Conservation (phyloP, 2,797 vertebrate genomes). For the Silurus aristotelis region DNA sequence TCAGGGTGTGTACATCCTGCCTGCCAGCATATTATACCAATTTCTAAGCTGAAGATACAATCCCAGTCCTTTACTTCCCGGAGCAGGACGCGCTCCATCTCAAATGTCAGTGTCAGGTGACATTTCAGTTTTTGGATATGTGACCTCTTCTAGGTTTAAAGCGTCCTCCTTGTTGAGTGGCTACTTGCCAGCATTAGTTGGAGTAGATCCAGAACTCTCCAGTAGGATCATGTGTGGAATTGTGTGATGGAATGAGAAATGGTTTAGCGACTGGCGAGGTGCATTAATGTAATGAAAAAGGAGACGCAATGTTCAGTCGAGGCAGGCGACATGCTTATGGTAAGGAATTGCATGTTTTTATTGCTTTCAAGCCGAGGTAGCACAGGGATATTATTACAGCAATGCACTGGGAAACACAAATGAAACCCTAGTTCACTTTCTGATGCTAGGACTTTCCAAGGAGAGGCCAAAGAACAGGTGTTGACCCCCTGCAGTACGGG, state of each 20-base stretch:
- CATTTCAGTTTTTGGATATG: conserved; percentile 49
- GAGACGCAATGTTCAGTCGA: conserved; percentile 23
- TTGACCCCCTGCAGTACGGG: conserved; percentile 70
- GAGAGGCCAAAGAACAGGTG: conserved; percentile 77
- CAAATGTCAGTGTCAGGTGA: conserved; percentile 57
- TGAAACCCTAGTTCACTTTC: conserved; percentile 68
- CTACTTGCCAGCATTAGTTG: conserved; percentile 34
- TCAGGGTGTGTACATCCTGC: conserved; percentile 42
- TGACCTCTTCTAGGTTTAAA: conserved; percentile 31
- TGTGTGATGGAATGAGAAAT: conserved; percentile 25
- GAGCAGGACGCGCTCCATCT: conserved; percentile 51
- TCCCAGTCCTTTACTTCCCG: conserved; percentile 51
- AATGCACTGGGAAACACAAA: conserved; percentile 48
- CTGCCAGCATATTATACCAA: conserved; percentile 51
- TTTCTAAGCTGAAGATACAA: conserved; percentile 50
- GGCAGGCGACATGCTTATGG: conserved; percentile 45
- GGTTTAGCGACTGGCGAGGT: conserved; percentile 37
- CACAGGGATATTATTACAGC: conserved; percentile 56
- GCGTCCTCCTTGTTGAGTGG: conserved; percentile 39
- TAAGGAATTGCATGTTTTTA: conserved; percentile 55
- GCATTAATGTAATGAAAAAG: conserved; percentile 51
- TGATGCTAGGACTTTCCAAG: conserved; percentile 73
- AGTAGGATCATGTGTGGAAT: conserved; percentile 30
- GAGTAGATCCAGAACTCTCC: conserved; percentile 41
- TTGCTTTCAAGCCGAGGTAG: conserved; percentile 43